phyloP scores from a whole-genome alignment of 1,140 invertebrate genomes.

The Gerris buenoi region DNA sequence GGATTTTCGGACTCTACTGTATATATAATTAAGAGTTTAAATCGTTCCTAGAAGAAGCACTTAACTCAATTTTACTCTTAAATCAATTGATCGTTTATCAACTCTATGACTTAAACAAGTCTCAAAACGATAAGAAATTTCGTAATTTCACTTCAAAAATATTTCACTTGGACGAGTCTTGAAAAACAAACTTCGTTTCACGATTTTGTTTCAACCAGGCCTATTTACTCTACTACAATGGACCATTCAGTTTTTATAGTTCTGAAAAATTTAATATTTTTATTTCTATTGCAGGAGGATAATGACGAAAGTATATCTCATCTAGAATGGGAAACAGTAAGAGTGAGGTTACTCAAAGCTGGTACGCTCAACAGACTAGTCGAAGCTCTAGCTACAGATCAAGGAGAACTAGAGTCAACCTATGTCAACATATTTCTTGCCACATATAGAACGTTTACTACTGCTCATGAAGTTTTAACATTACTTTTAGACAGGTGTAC shows the following conservation, averaged over 20 bases:
- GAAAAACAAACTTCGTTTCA: too few species aligned
- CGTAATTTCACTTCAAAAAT: too few species aligned
- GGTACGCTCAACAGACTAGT: slow-evolving; percentile 87
- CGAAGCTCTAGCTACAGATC: slow-evolving; percentile 78
- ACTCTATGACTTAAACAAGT: too few species aligned
- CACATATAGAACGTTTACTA: slow-evolving; percentile 79
- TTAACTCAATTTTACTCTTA: too few species aligned
- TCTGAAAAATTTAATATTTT: background rate
- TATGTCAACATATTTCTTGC: slow-evolving; percentile 96
- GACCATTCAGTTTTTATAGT: background rate
- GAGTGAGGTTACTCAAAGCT: slow-evolving; percentile 86
- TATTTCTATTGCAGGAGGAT: slow-evolving; percentile 37
- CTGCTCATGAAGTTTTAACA: slow-evolving; percentile 62
- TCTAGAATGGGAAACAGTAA: slow-evolving; percentile 97
- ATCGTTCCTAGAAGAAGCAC: too few species aligned
- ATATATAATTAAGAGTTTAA: too few species aligned
- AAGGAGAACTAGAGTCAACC: slow-evolving; percentile 90
- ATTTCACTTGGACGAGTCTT: too few species aligned
- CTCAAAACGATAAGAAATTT: too few species aligned
- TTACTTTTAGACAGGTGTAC: slow-evolving; percentile 63
- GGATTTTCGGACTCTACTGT: too few species aligned
- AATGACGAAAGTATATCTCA: slow-evolving; percentile 77
- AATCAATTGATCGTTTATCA: too few species aligned
- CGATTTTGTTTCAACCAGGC: too few species aligned
- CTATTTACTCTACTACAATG: background rate